Evolutionary conservation across 1,140 invertebrate genomes (phyloP).

Genomic region (Drosophila chauvacae): DNA sequence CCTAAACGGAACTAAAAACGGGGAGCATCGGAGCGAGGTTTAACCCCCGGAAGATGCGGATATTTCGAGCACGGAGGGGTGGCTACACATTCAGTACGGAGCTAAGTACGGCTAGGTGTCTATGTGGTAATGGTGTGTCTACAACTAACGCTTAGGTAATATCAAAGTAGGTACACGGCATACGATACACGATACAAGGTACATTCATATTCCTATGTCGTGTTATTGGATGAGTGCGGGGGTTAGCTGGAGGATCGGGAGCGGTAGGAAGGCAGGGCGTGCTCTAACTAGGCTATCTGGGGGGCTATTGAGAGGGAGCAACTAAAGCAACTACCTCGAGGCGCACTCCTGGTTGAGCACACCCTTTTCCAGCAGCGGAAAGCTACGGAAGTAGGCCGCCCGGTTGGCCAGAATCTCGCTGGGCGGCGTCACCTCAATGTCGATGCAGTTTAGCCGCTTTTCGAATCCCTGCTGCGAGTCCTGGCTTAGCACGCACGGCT

Average conservation of each 20-base stretch:
- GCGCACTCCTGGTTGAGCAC: constrained; percentile 91
- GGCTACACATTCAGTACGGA: constrained; percentile 14
- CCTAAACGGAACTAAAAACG: constrained; percentile 27
- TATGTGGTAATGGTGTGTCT: constrained; percentile 17
- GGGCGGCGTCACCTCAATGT: constrained; percentile 91
- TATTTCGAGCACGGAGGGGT: not conserved
- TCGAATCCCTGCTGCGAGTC: constrained; percentile 90
- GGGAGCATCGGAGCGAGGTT: not conserved
- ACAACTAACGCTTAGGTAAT: constrained; percentile 52
- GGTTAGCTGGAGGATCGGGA: constrained; percentile 21
- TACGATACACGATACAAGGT: constrained; percentile 17
- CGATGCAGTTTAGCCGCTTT: constrained; percentile 90
- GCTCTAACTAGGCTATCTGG: constrained; percentile 19
- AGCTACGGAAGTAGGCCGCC: constrained; percentile 90
- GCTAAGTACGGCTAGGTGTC: constrained; percentile 26
- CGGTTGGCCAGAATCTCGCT: constrained; percentile 90
- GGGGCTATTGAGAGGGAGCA: not conserved
- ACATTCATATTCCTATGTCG: constrained; percentile 12
- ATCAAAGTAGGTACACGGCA: constrained; percentile 23
- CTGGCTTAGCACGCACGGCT: constrained; percentile 89
- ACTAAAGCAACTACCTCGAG: constrained; percentile 85
- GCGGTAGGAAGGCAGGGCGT: constrained; percentile 14
- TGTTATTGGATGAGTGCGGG: constrained; percentile 49
- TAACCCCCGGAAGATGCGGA: constrained; percentile 5
- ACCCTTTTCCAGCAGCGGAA: constrained; percentile 91